Percentiles rank a stretch among this genome's conserved stretches.
These are phyloP conservation scores for Momotus momota DNA, from an alignment of 2,797 vertebrate species.

Conservation along the genomic window DNA sequence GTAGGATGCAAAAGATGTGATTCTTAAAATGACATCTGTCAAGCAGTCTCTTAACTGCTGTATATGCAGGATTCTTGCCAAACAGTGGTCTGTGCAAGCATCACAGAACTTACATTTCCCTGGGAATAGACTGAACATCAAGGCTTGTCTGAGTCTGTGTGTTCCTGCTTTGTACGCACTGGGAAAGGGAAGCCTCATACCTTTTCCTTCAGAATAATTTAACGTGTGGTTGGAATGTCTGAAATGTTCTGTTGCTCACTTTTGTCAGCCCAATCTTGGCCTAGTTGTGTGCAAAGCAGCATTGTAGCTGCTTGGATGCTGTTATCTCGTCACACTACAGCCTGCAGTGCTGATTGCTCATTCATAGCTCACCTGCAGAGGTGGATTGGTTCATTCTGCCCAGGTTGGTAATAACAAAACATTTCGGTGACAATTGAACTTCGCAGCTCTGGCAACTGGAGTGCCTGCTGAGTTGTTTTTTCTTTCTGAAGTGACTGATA, in stretches of 20 bases:
- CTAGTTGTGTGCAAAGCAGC: neutral
- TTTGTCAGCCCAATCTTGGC: neutral
- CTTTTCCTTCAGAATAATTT: neutral
- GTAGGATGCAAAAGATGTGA: neutral
- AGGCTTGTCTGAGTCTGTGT: neutral
- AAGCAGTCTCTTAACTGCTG: neutral
- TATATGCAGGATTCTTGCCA: neutral
- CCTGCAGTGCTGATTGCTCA: constrained; percentile 50
- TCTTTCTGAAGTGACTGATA: constrained; percentile 32
- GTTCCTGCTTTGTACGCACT: rapidly evolving
- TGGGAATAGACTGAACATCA: neutral
- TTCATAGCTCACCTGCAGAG: constrained; percentile 53
- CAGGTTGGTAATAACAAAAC: constrained; percentile 41
- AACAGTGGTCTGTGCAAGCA: neutral
- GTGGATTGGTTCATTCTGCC: constrained; percentile 45
- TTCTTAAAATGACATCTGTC: neutral
- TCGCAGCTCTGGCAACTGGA: neutral
- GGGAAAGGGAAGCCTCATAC: neutral
- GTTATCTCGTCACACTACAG: constrained; percentile 34
- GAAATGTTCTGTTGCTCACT: neutral
- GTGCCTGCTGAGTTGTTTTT: constrained; percentile 37
- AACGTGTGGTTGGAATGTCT: neutral
- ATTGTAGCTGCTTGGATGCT: constrained; percentile 4
- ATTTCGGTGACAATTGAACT: constrained; percentile 38
- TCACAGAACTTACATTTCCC: neutral